Conservation (phyloP, 2,888 invertebrate genomes). For the Drosophila multiciliata region DNA sequence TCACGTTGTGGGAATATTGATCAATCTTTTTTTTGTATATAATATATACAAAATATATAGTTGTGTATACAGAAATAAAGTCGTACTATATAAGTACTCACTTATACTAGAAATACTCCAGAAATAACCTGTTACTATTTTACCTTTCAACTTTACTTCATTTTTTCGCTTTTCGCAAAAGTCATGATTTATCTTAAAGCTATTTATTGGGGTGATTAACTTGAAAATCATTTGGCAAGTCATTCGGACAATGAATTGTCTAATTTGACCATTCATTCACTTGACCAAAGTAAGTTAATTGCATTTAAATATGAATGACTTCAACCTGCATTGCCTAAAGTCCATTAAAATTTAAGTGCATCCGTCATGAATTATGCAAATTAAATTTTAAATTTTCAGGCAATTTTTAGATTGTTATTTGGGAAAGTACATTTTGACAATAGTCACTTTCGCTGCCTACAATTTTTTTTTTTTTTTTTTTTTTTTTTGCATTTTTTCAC, state of each 20-base stretch:
- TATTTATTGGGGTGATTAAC: background rate
- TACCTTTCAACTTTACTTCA: background rate
- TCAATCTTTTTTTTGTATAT: background rate
- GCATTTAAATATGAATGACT: slow-evolving; percentile 3
- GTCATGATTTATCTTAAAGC: too few relatives aligned
- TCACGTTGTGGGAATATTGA: slow-evolving; percentile 9
- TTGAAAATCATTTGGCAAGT: background rate
- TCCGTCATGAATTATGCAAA: background rate
- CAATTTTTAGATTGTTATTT: background rate
- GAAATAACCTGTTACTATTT: background rate
- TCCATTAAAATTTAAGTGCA: slow-evolving; percentile 2
- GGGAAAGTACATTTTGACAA: background rate
- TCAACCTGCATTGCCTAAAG: background rate
- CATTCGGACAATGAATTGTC: background rate
- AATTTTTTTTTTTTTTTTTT: too few relatives aligned
- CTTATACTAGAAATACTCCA: background rate
- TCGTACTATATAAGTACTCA: background rate
- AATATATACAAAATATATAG: background rate
- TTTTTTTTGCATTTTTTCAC: background rate
- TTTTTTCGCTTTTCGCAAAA: background rate
- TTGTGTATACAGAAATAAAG: background rate
- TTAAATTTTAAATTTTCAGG: background rate
- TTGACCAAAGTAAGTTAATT: background rate
- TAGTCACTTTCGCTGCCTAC: background rate
- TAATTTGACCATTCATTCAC: slow-evolving; percentile 2